Base-by-base conservation (phyloP, 2,113 vertebrate species). In the Anarrhichthys ocellatus region DNA sequence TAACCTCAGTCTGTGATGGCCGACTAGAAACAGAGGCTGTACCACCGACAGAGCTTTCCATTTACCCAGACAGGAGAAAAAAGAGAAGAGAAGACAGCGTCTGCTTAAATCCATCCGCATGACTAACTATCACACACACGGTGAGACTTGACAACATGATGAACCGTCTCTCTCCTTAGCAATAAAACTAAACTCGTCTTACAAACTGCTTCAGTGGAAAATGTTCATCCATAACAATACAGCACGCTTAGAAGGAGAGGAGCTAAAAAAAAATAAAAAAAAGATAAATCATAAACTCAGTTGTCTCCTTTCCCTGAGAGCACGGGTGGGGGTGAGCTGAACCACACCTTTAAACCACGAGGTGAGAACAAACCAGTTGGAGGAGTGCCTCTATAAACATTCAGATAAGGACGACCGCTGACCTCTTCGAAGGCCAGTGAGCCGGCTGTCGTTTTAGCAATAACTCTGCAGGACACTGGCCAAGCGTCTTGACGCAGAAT, bases 91-190 rank as follows among this genome's bases (percentile, higher is more conserved):
- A 80, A 75, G 66, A 65, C 72, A 58, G 61, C 4, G 36, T 78
- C 73, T 80, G 65, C 64, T 81, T 75, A 90, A 67, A 92, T 85
- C 63, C 78, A 62, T 92, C 81, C 85, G 54, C 76, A 84, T 92
- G 90, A 89, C 84, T 87, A 87, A 90, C 74, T 58, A 81, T 81
- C 78, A 75, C 79, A 83, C 54, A 85, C 54, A 85, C 50, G 52
- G 24, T 34, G 67, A 79, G 80, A 72, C 67, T 6, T 76, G 82
- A 90, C 82, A 81, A 73, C 56, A 48, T 78, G 68, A 83, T 71
- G 64, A 78, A 84, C 70, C 18, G 50, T 85, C 63, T 74, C 78
- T 64, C 76, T 82, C 69, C 32, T 73, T 34, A 14, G 67, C 36
- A 70, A 64, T 32, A 73, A 38, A 62, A 84, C 34, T 48, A 38